These are phyloP conservation scores for Eueides isabella DNA, from an alignment of 1,140 invertebrate species.

Conservation along the genomic window DNA sequence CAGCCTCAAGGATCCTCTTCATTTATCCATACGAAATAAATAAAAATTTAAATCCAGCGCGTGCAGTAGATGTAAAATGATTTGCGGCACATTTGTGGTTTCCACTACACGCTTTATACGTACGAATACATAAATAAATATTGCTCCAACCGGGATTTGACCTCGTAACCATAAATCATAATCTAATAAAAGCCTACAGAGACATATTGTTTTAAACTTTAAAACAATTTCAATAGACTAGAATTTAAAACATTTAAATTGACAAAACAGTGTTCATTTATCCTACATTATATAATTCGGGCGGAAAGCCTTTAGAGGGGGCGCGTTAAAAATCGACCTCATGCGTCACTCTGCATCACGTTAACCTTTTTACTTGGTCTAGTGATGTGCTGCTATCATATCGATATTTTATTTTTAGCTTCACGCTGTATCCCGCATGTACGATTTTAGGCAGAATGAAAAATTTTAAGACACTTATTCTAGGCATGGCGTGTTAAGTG, in stretches of 20 bases:
- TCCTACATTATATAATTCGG: constrained; percentile 26
- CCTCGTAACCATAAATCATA: too few relatives aligned
- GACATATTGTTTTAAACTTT: background rate
- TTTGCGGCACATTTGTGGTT: background rate
- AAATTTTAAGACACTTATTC: too few relatives aligned
- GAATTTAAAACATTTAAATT: background rate
- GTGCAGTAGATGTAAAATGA: constrained; percentile 2
- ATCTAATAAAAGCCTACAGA: too few relatives aligned
- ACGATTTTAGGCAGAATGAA: too few relatives aligned
- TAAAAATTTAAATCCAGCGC: background rate
- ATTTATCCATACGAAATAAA: background rate
- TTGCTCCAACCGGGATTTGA: too few relatives aligned
- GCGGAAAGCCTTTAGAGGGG: constrained; percentile 29
- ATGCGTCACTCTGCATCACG: constrained; percentile 46
- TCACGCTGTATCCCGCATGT: background rate
- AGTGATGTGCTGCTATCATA: constrained; percentile 35
- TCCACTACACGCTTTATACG: background rate
- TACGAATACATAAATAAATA: too few relatives aligned
- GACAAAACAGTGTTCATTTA: constrained; percentile 1
- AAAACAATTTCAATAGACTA: background rate
- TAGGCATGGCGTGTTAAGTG: background rate
- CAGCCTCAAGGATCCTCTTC: too few relatives aligned
- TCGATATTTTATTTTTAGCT: constrained; percentile 21
- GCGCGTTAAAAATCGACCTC: constrained; percentile 47
- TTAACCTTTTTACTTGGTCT: constrained; percentile 48